phyloP scores from a whole-genome alignment of 53 echinoderm and acorn worm genomes.

The Arbacia lixula region DNA sequence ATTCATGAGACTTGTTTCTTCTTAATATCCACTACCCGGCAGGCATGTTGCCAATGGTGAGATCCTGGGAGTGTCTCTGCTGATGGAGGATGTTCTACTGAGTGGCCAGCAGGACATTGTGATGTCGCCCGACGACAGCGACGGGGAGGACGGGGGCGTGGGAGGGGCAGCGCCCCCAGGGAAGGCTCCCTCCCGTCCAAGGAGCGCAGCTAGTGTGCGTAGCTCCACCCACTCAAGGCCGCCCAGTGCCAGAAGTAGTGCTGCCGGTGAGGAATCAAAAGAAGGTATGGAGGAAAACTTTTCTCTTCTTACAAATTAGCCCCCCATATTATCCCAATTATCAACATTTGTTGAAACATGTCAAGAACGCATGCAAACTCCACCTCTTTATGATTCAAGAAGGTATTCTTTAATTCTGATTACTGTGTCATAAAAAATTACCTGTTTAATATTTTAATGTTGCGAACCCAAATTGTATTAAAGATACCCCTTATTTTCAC shows the following conservation, averaged over 20 bases:
- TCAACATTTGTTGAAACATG: too few relatives aligned
- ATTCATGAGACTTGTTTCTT: neutral
- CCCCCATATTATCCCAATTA: too few relatives aligned
- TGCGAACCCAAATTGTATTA: too few relatives aligned
- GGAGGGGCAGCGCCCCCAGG: slow-evolving; percentile 19
- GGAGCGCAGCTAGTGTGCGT: slow-evolving; percentile 72
- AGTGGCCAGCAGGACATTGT: slow-evolving; percentile 91
- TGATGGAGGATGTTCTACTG: slow-evolving; percentile 98
- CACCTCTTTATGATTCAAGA: too few relatives aligned
- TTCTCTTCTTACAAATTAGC: too few relatives aligned
- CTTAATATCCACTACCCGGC: neutral
- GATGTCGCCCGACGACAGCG: slow-evolving; percentile 84
- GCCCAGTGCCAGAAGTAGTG: slow-evolving; percentile 27
- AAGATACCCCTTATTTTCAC: too few relatives aligned
- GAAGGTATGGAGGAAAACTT: too few relatives aligned
- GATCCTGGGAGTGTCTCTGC: slow-evolving; percentile 93
- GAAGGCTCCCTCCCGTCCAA: slow-evolving; percentile 64
- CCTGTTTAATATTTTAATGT: too few relatives aligned
- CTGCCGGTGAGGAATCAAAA: slow-evolving; percentile 48
- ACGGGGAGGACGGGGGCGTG: slow-evolving; percentile 65
- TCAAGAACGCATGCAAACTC: too few relatives aligned
- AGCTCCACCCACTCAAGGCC: slow-evolving; percentile 49
- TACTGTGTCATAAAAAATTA: too few relatives aligned
- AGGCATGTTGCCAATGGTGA: slow-evolving; percentile 98
- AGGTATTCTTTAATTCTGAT: too few relatives aligned